These are phyloP conservation scores for Typhlichthys subterraneus DNA, from an alignment of 2,797 vertebrate genomes.

Conservation along the genomic window DNA sequence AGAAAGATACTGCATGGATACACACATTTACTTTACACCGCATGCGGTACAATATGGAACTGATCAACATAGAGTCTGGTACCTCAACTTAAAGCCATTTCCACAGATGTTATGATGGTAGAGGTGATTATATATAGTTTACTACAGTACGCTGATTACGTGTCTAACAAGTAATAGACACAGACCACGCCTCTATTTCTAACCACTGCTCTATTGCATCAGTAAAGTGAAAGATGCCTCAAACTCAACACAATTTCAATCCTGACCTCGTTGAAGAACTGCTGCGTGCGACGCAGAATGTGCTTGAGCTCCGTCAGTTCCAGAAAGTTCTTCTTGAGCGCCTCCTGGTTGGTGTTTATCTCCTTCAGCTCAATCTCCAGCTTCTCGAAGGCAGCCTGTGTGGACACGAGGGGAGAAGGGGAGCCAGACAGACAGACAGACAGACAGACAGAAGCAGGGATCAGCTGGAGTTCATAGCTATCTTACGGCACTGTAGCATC, in stretches of 20 bases:
- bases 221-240: background rate
- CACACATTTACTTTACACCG: too few species aligned
- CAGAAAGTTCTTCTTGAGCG: conserved; percentile 96
- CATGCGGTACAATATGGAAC: too few species aligned
- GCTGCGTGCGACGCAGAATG: conserved; percentile 96
- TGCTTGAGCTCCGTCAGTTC: conserved; percentile 97
- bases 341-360: conserved; percentile 98
- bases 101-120: too few species aligned
- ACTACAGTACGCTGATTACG: too few species aligned
- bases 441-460: background rate
- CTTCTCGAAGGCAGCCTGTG: conserved; percentile 96
- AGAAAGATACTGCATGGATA: too few species aligned
- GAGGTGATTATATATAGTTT: too few species aligned
- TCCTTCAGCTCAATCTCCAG: conserved; percentile 97
- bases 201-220: background rate
- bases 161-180: background rate
- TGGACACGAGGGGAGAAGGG: background rate
- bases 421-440: background rate
- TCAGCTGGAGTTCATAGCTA: background rate
- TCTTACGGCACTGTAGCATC: too few species aligned
- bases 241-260: conserved; percentile 14
- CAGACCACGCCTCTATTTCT: background rate
- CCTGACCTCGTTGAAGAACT: conserved; percentile 98
- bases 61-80: too few species aligned
- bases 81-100: too few species aligned